Evolutionary conservation across 1,140 invertebrate species (phyloP), one percentile per base, ranked within the genome.

Genomic region (Drosophila sechellia): DNA sequence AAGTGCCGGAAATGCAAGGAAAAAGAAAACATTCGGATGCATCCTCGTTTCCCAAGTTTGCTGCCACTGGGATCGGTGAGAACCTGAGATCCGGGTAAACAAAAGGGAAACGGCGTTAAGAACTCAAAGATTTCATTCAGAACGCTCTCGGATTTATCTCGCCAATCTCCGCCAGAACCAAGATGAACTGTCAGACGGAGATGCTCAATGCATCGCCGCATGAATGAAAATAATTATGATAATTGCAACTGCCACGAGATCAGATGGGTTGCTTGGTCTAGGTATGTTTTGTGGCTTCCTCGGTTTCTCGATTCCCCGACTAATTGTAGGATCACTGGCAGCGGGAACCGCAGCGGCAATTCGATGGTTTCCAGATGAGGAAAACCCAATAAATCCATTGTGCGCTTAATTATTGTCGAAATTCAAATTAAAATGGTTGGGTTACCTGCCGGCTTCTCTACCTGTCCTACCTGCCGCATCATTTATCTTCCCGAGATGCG

Each of bases 221-320:
- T 89, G 84, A 87, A 89, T 89, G 84, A 87, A 87, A 87, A 89
- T 89, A 89, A 89, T 89, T 89, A 89, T 89, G 80, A 89, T 89
- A 90, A 89, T 87, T 87, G 84, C 84, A 89, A 89, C 55, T 61
- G 71, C 70, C 81, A 68, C 65, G 54, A 68, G 71, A 73, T 77
- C 60, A 53, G 59, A 55, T 52, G 42, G 43, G 40, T 59, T 50
- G 43, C 35, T 59, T 50, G 31, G 31, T 35, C 15, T 52, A 46
- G 69, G 20, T 15, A 45, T 58, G 31, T 53, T 27, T 48, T 13
- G 12, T 39, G 60, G 53, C 54, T 59, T 31, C 31, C 42, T 60
- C 58, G 53, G 37, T 55, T 31, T 3, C 42, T 60, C 58, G 53
- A 31, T 55, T 55, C 49, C 52, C 61, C 58, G 57, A 87, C 81